phyloP scores from a whole-genome alignment of 2,888 invertebrate genomes.

The Anthophora plumipes region DNA sequence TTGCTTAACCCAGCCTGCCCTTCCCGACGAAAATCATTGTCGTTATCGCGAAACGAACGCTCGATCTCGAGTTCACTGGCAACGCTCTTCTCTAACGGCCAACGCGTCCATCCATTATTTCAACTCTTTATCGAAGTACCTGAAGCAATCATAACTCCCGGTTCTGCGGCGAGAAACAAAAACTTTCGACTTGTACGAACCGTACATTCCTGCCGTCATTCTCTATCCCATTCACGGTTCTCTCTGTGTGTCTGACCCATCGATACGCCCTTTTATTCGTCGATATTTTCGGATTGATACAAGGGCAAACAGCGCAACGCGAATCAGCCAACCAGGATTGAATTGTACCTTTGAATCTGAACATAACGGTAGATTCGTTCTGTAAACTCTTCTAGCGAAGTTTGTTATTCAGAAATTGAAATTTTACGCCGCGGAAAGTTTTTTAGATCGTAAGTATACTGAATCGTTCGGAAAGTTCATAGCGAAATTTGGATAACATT shows the following conservation, averaged over 20 bases:
- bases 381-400: too few species aligned
- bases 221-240: neutral
- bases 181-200: neutral
- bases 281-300: constrained; percentile 5
- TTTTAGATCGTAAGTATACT: too few species aligned
- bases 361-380: neutral
- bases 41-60: constrained; percentile 25
- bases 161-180: neutral
- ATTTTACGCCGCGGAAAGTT: too few species aligned
- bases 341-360: neutral
- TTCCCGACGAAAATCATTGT: constrained; percentile 30
- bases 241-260: neutral
- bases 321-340: neutral
- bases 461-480: too few species aligned
- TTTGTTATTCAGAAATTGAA: too few species aligned
- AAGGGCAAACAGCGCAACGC: neutral
- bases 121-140: neutral
- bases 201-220: neutral
- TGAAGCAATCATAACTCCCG: constrained; percentile 12
- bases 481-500: too few species aligned
- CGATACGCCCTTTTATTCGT: neutral
- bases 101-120: constrained; percentile 14
- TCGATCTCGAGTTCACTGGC: constrained; percentile 6
- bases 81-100: neutral
- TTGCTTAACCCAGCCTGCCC: constrained; percentile 17